Base-by-base conservation (phyloP, 2,888 invertebrate species). In the Pheosia tremula region DNA sequence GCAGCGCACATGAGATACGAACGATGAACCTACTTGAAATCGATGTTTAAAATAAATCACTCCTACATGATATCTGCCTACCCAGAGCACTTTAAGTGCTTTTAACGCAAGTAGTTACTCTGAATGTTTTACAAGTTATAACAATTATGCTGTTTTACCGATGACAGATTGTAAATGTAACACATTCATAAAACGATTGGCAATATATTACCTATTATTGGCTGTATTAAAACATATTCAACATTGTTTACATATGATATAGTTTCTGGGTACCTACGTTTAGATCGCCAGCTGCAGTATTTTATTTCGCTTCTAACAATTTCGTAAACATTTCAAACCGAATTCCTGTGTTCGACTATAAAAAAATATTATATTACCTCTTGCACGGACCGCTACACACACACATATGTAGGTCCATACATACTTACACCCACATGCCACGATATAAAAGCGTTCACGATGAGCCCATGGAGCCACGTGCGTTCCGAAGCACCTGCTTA, bases 1-100 rank as follows among this genome's bases (percentile, higher is more conserved):
- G 91, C 86, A 81, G 82, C 79, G 83, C 92, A 92, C 87, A 88
- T 91, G 91, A 90, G 87, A 81, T 79, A 85, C 81, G 78, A 76
- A 67, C 78, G 82, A 73, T 77, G 79, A 24, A 24, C 24, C 24
- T 83, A 83, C 80, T 79, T 75, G 71, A 80, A 81, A 81, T 80
- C 77, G 72, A 67, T 78, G 81, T 82, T 84, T 73, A 73, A 87
- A 87, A 89, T 90, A 90, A 90, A 88, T 87, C 86, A 87, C 79
- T 82, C 79, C 78, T 80, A 80, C 82, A 81, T 83, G 82, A 85
- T 84, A 85, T 85, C 87, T 79, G 72, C 49, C 71, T 75, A 73
- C 75, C 72, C 77, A 74, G 74, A 75, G 74, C 74, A 74, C 78
- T 79, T 74, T 83, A 79, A 71, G 85, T 83, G 84, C 82, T 84